Conservation (phyloP, 2,113 vertebrate genomes). For the Hippocampus abdominalis region DNA sequence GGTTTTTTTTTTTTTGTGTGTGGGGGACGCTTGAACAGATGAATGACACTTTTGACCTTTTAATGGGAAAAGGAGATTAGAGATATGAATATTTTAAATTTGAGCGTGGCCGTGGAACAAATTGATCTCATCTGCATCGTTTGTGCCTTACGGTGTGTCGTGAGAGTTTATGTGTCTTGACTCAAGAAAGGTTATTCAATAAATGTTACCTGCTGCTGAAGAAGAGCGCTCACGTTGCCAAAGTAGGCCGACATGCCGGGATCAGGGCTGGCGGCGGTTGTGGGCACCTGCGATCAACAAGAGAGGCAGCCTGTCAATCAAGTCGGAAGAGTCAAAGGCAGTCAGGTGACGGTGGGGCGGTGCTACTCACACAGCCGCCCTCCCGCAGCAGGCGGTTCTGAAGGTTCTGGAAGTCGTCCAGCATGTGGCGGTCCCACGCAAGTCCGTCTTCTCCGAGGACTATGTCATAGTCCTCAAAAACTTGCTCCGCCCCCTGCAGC, state of each 20-base stretch:
- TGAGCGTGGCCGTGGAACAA: no score
- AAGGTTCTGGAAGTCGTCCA: background rate
- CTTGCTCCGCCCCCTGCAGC: slow-evolving; percentile 1
- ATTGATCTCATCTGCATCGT: no score
- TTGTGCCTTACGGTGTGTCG: no score
- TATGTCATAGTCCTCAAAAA: background rate
- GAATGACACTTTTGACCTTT: no score
- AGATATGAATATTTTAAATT: no score
- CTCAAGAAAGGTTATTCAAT: no score
- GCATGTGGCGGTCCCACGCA: background rate
- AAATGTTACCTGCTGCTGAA: background rate
- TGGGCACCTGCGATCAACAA: background rate
- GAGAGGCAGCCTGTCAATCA: background rate
- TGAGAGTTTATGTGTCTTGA: no score
- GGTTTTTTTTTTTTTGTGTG: no score
- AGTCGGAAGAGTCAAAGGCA: background rate
- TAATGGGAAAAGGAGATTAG: no score
- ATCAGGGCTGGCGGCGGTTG: background rate
- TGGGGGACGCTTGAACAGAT: no score
- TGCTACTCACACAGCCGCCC: background rate
- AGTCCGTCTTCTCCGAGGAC: background rate
- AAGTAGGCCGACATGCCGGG: background rate
- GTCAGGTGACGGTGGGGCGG: background rate
- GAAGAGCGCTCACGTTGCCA: background rate
- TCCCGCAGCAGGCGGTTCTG: background rate